These are phyloP conservation scores for Torymus tubicola DNA, from an alignment of 2,888 invertebrate genomes.

Conservation along the genomic window DNA sequence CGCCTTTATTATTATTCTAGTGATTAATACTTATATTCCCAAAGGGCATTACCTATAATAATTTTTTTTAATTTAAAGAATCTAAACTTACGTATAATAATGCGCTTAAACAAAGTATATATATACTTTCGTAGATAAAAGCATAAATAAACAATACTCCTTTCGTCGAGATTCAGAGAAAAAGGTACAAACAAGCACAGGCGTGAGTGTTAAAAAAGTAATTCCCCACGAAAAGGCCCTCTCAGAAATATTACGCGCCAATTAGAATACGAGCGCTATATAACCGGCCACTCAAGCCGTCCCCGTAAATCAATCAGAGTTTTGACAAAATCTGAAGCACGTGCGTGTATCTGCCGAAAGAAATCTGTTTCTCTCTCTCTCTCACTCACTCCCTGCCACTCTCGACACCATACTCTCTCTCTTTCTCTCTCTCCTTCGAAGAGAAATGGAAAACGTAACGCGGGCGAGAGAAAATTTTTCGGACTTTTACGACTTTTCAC, in stretches of 20 bases:
- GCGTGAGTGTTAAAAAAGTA: conserved; percentile 15
- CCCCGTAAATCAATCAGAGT: conserved; percentile 48
- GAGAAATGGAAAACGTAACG: conserved; percentile 21
- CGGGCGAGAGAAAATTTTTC: background rate
- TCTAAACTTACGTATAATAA: background rate
- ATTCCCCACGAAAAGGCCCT: conserved; percentile 12
- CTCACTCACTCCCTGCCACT: background rate
- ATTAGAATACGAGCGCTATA: conserved; percentile 34
- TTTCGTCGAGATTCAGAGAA: background rate
- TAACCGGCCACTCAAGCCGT: conserved; percentile 31
- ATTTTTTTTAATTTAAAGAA: no score
- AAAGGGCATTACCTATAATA: no score
- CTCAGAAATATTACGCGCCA: conserved; percentile 28
- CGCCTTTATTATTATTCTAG: no score
- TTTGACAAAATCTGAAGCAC: conserved; percentile 47
- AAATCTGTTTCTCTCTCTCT: conserved; percentile 30
- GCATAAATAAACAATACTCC: background rate
- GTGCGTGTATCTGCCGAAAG: conserved; percentile 31
- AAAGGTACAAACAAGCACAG: background rate
- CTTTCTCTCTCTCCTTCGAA: background rate
- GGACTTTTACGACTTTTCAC: conserved; percentile 48
- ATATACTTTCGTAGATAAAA: background rate
- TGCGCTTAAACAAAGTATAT: background rate
- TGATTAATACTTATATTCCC: no score
- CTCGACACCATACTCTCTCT: background rate